Conservation (phyloP, 2,113 vertebrate species). For the Ciconia maguari region DNA sequence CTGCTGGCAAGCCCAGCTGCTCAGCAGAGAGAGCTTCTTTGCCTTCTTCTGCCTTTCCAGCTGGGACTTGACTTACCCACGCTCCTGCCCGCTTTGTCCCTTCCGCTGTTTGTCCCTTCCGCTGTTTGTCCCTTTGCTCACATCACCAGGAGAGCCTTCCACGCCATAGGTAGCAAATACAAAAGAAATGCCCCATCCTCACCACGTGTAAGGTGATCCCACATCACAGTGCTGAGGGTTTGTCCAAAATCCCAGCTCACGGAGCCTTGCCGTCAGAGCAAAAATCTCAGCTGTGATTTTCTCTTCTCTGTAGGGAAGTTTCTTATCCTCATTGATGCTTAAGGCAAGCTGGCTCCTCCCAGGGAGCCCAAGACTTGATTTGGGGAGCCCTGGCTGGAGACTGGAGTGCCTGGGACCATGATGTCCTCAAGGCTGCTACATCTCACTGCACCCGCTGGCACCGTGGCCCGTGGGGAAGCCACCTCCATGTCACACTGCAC, state of each 20-base stretch:
- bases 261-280: background rate
- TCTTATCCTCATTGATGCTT: background rate
- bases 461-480: background rate
- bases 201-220: background rate
- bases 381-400: background rate
- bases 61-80: background rate
- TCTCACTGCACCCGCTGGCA: background rate
- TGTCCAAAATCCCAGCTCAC: background rate
- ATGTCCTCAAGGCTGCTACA: background rate
- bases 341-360: background rate
- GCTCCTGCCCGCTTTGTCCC: background rate
- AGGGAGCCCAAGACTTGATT: background rate
- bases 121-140: background rate
- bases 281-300: background rate
- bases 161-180: fast-evolving
- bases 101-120: background rate
- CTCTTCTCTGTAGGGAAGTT: background rate
- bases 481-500: fast-evolving
- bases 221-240: fast-evolving
- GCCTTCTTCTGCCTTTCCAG: background rate
- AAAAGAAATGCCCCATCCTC: background rate
- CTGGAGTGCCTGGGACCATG: background rate
- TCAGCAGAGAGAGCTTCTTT: background rate
- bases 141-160: background rate
- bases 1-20: fast-evolving